Percentiles rank a stretch among this genome's conserved stretches.
phyloP scores from a whole-genome alignment of 2,888 invertebrate species.

The Erebia palarica region DNA sequence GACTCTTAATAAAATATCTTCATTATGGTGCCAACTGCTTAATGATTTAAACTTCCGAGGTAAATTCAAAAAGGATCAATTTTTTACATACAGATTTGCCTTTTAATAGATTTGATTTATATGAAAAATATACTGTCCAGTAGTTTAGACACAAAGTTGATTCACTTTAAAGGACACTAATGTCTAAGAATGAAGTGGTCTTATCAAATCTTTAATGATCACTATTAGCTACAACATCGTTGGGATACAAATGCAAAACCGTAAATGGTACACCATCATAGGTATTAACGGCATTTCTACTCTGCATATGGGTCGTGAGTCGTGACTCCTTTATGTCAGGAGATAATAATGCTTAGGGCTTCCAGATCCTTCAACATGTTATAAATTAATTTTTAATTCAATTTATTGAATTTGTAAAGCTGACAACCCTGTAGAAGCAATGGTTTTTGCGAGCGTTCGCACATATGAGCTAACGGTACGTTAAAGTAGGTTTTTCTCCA shows the following conservation, averaged over 20 bases:
- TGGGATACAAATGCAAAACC: neutral
- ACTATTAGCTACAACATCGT: neutral
- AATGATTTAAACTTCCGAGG: no score
- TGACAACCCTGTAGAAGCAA: slow-evolving; percentile 38
- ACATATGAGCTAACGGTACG: slow-evolving; percentile 59
- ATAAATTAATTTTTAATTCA: neutral
- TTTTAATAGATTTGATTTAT: neutral
- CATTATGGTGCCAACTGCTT: no score
- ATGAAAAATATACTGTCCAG: neutral
- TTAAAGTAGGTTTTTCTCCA: slow-evolving; percentile 45
- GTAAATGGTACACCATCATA: neutral
- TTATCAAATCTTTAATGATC: neutral
- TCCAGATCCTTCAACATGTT: no score
- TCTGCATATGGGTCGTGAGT: no score
- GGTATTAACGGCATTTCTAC: no score
- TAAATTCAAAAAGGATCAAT: neutral
- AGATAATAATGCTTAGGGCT: no score
- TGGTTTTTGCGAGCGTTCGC: slow-evolving; percentile 56
- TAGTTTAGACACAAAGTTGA: neutral
- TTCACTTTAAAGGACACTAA: neutral
- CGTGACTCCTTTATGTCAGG: no score
- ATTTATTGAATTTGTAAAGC: neutral
- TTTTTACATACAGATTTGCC: neutral
- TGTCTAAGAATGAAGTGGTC: neutral
- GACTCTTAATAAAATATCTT: neutral